Evolutionary conservation across 2,113 vertebrate genomes (phyloP).

Genomic region (Cryptotis parvus): DNA sequence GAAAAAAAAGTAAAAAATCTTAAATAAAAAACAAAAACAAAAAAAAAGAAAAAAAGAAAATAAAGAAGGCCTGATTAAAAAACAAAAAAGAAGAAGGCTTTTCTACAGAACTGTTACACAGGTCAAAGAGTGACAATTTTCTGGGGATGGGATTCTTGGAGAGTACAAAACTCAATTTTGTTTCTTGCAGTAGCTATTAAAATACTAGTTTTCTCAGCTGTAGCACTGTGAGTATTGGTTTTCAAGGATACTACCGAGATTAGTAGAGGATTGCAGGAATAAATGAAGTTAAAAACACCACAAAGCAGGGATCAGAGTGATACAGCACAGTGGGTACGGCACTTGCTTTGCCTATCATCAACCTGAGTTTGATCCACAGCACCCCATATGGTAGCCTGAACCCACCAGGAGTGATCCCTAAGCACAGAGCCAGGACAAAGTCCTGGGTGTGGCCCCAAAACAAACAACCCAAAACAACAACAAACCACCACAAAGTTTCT

Average conservation of each 20-base stretch:
- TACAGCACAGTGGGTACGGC: neutral
- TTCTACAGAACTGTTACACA: neutral
- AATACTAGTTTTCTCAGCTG: neutral
- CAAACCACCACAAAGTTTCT: too few species aligned
- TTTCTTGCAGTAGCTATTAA: neutral
- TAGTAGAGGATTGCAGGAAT: neutral
- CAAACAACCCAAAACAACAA: too few species aligned
- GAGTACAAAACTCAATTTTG: neutral
- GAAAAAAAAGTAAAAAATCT: too few species aligned
- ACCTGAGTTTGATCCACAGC: too few species aligned
- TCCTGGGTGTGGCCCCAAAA: too few species aligned
- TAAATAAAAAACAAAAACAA: too few species aligned
- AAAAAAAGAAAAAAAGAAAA: too few species aligned
- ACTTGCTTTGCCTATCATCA: too few species aligned
- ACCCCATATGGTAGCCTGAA: too few species aligned
- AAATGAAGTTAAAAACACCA: neutral
- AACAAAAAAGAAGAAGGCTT: neutral
- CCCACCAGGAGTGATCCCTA: too few species aligned
- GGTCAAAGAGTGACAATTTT: neutral
- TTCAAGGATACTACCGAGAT: neutral
- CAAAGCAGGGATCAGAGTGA: neutral
- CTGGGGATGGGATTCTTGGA: neutral
- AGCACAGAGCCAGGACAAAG: too few species aligned
- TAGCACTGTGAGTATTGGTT: neutral
- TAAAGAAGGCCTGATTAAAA: too few species aligned